Evolutionary conservation across 2,888 invertebrate genomes (phyloP), one percentile per base, ranked within the genome.

Genomic region (Cordilura impudica): DNA sequence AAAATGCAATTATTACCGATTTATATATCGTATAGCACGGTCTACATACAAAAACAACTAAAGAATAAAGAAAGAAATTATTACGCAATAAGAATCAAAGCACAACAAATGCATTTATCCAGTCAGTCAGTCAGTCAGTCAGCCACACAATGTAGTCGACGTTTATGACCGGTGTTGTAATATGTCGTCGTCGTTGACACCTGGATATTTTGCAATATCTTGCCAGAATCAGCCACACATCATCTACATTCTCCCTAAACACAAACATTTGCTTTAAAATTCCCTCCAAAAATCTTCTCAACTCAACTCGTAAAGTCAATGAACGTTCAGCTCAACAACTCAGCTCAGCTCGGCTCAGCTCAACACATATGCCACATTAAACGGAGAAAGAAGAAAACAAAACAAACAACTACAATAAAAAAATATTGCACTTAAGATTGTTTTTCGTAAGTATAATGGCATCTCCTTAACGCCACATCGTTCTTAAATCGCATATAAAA

Each of bases 121-220:
- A 56, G 47, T 14, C 26, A 61, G 67, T 61, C 74, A 61, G 65
- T 49, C 51, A 56, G 49, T 14, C 47, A 61, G 58, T 60, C 74
- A 61, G 63, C 29, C 47, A 78, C 23, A 70, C 58, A 67, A 60
- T 29, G 54, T 39, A 49, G 43, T 21, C 47, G 39, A 12, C 43
- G 54, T 26, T 26, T 66, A 60, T 67, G 75, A 71, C 74, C 79
- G 79, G 71, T 75, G 75, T 58, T 69, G 77, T 81, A 61, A 74
- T 73, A 63, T 72, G 54, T 43, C 7, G n/a, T n/a, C 31, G 61
- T 79, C 71, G 71, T 72, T 81, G 82, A 82, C 82, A 82, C 73
- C 82, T 82, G 82, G 81, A 81, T 71, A 73, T 82, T 81, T 82
- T 79, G 81, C 81, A 81, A 81, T 75, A 51, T 67, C 79, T 79